Percentiles rank a stretch among this genome's conserved stretches.
These are phyloP conservation scores for Drosophila anceps DNA, from an alignment of 2,888 invertebrate genomes.

Conservation along the genomic window DNA sequence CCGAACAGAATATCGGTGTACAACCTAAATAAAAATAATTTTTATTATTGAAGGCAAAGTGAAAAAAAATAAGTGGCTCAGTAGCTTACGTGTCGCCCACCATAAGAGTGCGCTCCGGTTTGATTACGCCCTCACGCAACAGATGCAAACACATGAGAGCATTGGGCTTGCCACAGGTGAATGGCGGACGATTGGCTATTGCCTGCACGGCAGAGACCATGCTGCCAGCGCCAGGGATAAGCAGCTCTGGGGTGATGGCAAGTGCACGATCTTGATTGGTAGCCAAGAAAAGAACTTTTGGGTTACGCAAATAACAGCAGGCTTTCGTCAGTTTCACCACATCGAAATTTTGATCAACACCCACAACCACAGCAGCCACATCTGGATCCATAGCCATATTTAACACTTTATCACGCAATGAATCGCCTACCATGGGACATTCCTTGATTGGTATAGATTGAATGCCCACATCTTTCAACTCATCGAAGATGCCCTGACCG, in stretches of 20 bases:
- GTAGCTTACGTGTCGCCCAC: constrained; percentile 65
- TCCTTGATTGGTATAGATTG: constrained; percentile 25
- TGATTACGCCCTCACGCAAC: constrained; percentile 46
- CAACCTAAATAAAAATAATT: constrained; percentile 22
- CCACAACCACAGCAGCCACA: constrained; percentile 67
- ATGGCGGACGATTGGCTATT: constrained; percentile 34
- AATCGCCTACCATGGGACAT: not conserved
- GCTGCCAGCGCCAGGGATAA: constrained; percentile 48
- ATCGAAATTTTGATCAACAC: constrained; percentile 47
- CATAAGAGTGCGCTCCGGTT: constrained; percentile 60
- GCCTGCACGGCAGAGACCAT: constrained; percentile 57
- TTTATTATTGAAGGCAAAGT: not conserved
- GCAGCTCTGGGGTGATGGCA: constrained; percentile 7
- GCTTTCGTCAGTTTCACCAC: constrained; percentile 47
- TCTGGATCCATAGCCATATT: constrained; percentile 36
- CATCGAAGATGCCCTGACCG: constrained; percentile 53
- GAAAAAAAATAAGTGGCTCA: not conserved
- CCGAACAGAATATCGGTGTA: constrained; percentile 63
- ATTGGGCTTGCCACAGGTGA: constrained; percentile 67
- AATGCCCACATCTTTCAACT: constrained; percentile 52
- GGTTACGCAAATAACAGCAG: constrained; percentile 45
- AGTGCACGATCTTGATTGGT: constrained; percentile 54
- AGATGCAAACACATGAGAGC: constrained; percentile 47
- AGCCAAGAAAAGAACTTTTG: constrained; percentile 49
- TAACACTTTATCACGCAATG: constrained; percentile 22